phyloP scores from a whole-genome alignment of 2,113 vertebrate species.

The Ciconia maguari region DNA sequence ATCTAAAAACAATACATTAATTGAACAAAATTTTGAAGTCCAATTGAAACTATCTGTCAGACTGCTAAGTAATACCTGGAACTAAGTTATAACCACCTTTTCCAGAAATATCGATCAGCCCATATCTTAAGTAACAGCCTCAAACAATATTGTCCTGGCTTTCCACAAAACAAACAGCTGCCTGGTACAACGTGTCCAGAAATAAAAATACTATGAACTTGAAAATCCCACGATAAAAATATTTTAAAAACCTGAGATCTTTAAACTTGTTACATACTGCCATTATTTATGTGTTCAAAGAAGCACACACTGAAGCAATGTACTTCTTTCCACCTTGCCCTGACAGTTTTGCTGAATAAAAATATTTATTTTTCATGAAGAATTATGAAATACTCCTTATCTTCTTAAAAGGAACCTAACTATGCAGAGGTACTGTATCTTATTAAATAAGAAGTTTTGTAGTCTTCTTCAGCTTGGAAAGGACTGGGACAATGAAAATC shows the following conservation, averaged over 20 bases:
- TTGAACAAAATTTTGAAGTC: not conserved
- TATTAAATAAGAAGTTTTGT: not conserved
- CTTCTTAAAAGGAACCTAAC: not conserved
- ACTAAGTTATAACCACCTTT: not conserved
- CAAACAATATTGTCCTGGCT: not conserved
- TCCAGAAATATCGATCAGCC: not conserved
- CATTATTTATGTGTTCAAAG: not conserved
- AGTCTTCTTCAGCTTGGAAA: not conserved
- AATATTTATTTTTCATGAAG: not conserved
- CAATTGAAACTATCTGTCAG: not conserved
- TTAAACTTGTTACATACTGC: not conserved
- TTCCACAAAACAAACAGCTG: not conserved
- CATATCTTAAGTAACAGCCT: not conserved
- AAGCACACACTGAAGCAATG: not conserved
- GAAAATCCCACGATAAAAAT: not conserved
- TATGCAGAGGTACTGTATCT: not conserved
- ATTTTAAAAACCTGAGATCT: rapidly evolving
- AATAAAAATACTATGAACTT: not conserved
- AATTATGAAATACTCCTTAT: not conserved
- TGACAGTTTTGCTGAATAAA: not conserved
- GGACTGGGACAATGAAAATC: not conserved
- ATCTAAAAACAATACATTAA: not conserved
- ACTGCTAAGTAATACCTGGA: not conserved
- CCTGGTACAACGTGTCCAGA: not conserved
- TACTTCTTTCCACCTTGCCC: not conserved